Conservation (phyloP, 2,797 vertebrate species). For the Myotis planiceps region DNA sequence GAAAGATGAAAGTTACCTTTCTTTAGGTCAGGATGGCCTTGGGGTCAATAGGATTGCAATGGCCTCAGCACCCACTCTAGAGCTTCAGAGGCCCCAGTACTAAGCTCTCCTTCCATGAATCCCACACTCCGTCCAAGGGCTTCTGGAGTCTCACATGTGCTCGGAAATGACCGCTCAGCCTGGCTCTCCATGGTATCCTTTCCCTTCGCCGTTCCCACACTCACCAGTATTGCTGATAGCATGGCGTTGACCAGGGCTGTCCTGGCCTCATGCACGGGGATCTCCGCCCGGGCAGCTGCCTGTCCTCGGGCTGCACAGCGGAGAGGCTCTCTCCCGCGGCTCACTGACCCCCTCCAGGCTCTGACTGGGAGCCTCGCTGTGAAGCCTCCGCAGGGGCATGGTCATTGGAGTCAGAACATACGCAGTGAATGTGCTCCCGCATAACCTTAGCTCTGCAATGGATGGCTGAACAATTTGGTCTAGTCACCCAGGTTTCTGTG, state of each 20-base stretch:
- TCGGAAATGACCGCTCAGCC: fast-evolving
- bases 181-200: neutral
- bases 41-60: neutral
- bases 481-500: neutral
- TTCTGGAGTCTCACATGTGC: neutral
- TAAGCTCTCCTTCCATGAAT: neutral
- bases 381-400: fast-evolving
- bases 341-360: neutral
- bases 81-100: neutral
- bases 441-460: neutral
- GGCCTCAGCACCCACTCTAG: neutral
- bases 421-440: fast-evolving
- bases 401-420: neutral
- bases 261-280: fast-evolving
- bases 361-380: neutral
- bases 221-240: neutral
- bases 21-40: neutral
- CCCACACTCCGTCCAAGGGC: neutral
- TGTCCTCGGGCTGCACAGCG: neutral
- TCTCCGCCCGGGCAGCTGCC: neutral
- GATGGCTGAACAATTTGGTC: fast-evolving
- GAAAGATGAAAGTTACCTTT: neutral
- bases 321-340: too few species aligned
- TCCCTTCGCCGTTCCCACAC: neutral
- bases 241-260: too few species aligned